These are phyloP conservation scores for Thereva unica DNA, from an alignment of 2,888 invertebrate species.

Conservation along the genomic window DNA sequence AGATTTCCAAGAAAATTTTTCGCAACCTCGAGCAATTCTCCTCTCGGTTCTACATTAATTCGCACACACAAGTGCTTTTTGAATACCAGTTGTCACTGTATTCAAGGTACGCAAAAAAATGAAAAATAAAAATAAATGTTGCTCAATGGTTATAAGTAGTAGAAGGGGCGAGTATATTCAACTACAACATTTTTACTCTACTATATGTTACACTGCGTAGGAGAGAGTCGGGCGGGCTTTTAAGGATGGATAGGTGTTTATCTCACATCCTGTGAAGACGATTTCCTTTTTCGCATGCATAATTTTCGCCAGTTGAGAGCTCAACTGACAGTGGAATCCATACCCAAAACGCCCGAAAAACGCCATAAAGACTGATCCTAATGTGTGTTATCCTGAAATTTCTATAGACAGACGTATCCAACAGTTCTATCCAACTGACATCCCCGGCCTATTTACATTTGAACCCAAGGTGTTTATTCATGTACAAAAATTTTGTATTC, in stretches of 20 bases:
- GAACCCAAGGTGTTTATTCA: constrained; percentile 18
- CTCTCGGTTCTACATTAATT: too few relatives aligned
- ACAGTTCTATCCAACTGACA: not conserved
- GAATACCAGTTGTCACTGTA: too few relatives aligned
- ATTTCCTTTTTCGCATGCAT: constrained; percentile 23
- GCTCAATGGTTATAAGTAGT: too few relatives aligned
- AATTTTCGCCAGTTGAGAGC: constrained; percentile 12
- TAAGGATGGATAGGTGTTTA: constrained; percentile 4
- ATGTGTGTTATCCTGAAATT: constrained; percentile 3
- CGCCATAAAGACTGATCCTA: constrained; percentile 1
- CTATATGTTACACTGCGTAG: too few relatives aligned
- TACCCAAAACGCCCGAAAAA: not conserved
- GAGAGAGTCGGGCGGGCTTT: too few relatives aligned
- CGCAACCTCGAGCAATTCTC: too few relatives aligned
- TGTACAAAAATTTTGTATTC: constrained; percentile 15
- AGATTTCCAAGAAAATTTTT: too few relatives aligned
- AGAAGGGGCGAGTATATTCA: too few relatives aligned
- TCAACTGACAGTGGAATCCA: constrained; percentile 3
- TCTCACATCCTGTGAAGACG: constrained; percentile 20
- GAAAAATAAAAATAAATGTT: too few relatives aligned
- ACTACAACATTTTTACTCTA: too few relatives aligned
- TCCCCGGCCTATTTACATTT: constrained; percentile 8
- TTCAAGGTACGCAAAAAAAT: too few relatives aligned
- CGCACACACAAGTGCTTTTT: too few relatives aligned
- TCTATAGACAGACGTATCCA: not conserved